phyloP scores from a whole-genome alignment of 2,888 invertebrate species.

The Drosophila conformis region DNA sequence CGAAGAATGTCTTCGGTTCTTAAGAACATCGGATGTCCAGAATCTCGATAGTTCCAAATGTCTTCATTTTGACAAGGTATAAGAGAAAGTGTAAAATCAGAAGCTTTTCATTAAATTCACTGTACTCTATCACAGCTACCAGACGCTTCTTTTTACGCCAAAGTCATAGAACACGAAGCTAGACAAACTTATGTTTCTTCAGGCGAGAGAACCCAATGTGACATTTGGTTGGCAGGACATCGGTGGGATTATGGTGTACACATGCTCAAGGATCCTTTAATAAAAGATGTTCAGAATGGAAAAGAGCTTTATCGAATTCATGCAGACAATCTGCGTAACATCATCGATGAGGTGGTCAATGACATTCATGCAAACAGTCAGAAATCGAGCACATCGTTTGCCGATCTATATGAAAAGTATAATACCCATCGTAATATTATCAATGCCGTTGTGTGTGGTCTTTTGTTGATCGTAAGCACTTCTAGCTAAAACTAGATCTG shows the following conservation, averaged over 20 bases:
- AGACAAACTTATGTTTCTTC: no score
- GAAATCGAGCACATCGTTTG: constrained; percentile 43
- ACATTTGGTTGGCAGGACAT: no score
- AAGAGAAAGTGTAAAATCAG: not conserved
- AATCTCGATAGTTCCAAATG: constrained; percentile 50
- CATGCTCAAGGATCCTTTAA: not conserved
- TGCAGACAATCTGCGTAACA: constrained; percentile 32
- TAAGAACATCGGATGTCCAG: constrained; percentile 37
- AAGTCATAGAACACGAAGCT: no score
- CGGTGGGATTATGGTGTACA: not conserved
- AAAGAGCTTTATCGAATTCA: constrained; percentile 23
- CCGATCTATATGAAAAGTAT: constrained; percentile 50
- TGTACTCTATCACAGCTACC: not conserved
- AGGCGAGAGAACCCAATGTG: no score
- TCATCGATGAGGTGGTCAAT: constrained; percentile 48
- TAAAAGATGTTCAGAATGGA: constrained; percentile 38
- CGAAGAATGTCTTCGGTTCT: constrained; percentile 45
- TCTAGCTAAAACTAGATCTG: not conserved
- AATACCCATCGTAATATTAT: constrained; percentile 47
- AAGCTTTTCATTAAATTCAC: not conserved
- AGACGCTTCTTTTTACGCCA: not conserved
- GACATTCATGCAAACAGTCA: constrained; percentile 41
- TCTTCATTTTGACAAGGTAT: constrained; percentile 53
- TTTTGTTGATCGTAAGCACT: constrained; percentile 55
- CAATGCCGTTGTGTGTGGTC: constrained; percentile 27